These are phyloP conservation scores for Periophthalmus modestus DNA, from an alignment of 2,113 vertebrate species.

Conservation along the genomic window DNA sequence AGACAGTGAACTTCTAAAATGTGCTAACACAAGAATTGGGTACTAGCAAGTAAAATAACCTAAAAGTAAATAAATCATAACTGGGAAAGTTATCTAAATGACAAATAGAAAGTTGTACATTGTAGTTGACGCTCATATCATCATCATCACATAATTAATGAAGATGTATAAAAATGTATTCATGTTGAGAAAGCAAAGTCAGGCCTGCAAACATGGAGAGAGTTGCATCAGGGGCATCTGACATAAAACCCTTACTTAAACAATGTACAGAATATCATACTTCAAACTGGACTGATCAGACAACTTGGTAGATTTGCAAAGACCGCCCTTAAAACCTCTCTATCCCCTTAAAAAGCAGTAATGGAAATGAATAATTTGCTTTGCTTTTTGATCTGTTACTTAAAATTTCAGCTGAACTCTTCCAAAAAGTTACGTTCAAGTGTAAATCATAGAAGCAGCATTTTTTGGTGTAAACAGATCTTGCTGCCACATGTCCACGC, in stretches of 20 bases:
- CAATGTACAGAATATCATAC: background rate
- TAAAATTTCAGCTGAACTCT: background rate
- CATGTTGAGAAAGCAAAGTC: no score
- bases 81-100: no score
- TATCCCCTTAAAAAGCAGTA: no score
- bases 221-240: no score
- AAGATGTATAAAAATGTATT: no score
- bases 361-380: background rate
- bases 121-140: no score
- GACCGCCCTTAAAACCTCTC: background rate
- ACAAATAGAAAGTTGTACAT: no score
- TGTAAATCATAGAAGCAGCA: background rate
- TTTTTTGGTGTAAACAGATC: conserved; percentile 31
- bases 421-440: background rate
- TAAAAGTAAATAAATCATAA: no score
- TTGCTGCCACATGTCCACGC: conserved; percentile 64
- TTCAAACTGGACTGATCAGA: background rate
- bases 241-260: background rate
- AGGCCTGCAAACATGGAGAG: background rate
- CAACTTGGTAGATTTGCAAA: background rate
- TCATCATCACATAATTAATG: no score
- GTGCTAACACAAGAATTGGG: no score
- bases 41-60: no score
- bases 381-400: background rate
- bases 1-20: no score